Base-by-base conservation (phyloP, 2,888 invertebrate genomes). In the Hermaeophaga mercurialis region DNA sequence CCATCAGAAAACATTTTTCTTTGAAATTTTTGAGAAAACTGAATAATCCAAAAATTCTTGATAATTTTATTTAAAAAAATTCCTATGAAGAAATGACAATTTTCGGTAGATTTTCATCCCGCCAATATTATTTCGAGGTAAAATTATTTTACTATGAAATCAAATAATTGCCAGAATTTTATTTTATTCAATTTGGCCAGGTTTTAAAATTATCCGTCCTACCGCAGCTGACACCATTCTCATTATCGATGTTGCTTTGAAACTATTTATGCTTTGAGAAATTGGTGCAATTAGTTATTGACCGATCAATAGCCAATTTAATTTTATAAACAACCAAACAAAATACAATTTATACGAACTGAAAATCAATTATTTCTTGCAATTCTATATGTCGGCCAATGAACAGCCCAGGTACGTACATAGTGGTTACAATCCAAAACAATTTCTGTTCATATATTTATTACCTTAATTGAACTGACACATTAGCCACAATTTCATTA, bases 301-400 rank as follows among this genome's bases (percentile, higher is more conserved):
- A 31, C 36, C 36, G 43, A 43, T 52, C 50, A 34, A 52, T 52
- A 52, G n/a, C 24, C 31, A 33, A 52, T 43, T 43, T 33, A 43
- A 34, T 34, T 43, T 38, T 31, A 43, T 43, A 31, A 50, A 50
- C 31, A 52, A 12, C 34, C 22, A 7, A 15, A 38, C 34, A 43
- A 43, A 52, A 52, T 52, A 34, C 22, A 52, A 52, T 52, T 11
- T 9, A 43, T 12, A 17, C 19, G 34, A 33, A 52, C 6, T n/a
- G 52, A 52, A 52, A 49, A 52, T 43, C 34, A 44, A 52, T 52
- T 52, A 52, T 34, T 43, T 22, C 33, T 6, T 38, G 15, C 24
- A 34, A 24, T 52, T 43, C 22, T 15, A 14, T 22, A 22, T 26
- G 24, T 34, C 22, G 14, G 15, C 26, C 24, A 52, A 44, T 43